Evolutionary conservation across 2,797 vertebrate species (phyloP).

Genomic region (Halcyon chelicuti): DNA sequence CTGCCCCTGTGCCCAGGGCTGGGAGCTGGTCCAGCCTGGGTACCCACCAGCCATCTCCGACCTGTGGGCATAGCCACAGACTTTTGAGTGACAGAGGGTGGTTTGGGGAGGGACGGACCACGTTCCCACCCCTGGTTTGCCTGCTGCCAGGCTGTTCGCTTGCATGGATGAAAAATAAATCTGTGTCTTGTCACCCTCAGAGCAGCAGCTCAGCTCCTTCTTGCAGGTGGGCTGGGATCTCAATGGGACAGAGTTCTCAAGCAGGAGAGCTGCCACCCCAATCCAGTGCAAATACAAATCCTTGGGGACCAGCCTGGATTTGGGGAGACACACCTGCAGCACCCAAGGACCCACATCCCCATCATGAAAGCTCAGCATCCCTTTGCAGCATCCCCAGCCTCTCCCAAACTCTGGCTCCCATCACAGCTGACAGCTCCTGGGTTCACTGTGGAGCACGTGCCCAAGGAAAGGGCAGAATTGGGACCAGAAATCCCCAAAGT

Average conservation of each 20-base stretch:
- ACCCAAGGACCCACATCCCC: not conserved
- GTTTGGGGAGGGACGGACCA: not conserved
- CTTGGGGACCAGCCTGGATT: not conserved
- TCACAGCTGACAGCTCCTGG: not conserved
- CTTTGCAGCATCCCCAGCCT: not conserved
- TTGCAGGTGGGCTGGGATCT: not conserved
- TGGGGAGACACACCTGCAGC: not conserved
- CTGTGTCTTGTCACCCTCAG: not conserved
- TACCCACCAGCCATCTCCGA: not conserved
- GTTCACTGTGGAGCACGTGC: accelerated
- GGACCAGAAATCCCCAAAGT: not conserved
- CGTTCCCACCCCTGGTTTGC: not conserved
- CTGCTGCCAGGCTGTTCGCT: not conserved
- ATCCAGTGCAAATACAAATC: not conserved
- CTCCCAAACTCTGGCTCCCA: accelerated
- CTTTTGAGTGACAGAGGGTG: not conserved
- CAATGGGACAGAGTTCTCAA: not conserved
- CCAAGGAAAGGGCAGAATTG: not conserved
- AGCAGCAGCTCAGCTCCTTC: not conserved
- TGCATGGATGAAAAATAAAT: slow-evolving; percentile 70
- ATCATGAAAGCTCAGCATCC: not conserved
- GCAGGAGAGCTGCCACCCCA: not conserved
- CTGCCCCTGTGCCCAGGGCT: not conserved
- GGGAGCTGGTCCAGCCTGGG: not conserved
- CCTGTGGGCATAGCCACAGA: not conserved